Conservation (phyloP, 2,113 vertebrate species). For the Sardina pilchardus region DNA sequence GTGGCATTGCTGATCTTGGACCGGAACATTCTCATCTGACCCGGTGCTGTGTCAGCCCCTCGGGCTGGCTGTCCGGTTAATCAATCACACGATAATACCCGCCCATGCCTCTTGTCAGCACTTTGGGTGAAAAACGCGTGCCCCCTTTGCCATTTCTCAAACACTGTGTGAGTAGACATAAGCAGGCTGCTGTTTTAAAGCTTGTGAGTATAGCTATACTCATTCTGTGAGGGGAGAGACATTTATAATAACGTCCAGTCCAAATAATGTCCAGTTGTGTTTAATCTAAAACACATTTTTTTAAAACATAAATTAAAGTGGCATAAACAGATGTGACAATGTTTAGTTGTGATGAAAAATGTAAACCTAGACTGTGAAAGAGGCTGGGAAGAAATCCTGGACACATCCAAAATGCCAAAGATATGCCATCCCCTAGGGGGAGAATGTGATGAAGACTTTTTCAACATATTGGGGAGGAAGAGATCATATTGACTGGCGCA, state of each 20-base stretch:
- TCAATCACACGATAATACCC: slow-evolving; percentile 71
- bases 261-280: background rate
- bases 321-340: background rate
- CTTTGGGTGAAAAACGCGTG: slow-evolving; percentile 44
- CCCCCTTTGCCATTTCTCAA: background rate
- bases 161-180: background rate
- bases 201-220: background rate
- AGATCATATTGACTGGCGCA: slow-evolving; percentile 54
- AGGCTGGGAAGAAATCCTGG: background rate
- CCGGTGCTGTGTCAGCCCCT: slow-evolving; percentile 67
- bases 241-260: background rate
- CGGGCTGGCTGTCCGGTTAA: slow-evolving; percentile 57
- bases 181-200: background rate
- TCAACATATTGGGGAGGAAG: slow-evolving; percentile 55
- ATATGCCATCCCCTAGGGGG: slow-evolving; percentile 43
- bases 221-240: background rate
- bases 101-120: slow-evolving; percentile 24
- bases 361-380: background rate
- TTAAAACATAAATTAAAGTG: background rate
- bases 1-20: slow-evolving; percentile 20
- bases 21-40: slow-evolving; percentile 72
- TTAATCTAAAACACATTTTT: background rate
- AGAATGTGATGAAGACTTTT: slow-evolving; percentile 41
- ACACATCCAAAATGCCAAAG: slow-evolving; percentile 1
- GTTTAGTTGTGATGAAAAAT: background rate